A percentile compares a stretch with the other conserved stretches of the same genome.
phyloP scores from a whole-genome alignment of 2,113 vertebrate genomes.

The Microcebus jonahi region DNA sequence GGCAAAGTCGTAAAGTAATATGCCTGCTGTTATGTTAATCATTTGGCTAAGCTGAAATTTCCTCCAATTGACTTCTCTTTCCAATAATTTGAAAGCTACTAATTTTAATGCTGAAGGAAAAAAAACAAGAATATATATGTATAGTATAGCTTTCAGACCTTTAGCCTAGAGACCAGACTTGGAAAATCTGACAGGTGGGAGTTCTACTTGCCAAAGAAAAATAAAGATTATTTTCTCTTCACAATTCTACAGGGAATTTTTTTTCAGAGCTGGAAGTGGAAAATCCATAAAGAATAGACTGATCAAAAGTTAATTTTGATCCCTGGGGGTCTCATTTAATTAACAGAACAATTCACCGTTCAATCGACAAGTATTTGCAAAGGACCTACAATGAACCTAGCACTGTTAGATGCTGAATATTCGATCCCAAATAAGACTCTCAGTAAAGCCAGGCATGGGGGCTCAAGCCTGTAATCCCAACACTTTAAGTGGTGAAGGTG shows the following conservation, averaged over 20 bases:
- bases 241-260: background rate
- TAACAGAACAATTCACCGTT: conserved; percentile 42
- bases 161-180: conserved; percentile 35
- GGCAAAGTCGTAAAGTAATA: conserved; percentile 51
- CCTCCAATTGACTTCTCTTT: conserved; percentile 38
- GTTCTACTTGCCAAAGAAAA: conserved; percentile 22
- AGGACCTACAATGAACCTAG: background rate
- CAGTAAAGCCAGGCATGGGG: too few relatives aligned
- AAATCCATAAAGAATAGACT: conserved; percentile 59
- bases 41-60: conserved; percentile 47
- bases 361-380: conserved; percentile 42
- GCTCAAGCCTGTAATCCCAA: too few relatives aligned
- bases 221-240: conserved; percentile 46
- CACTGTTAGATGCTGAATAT: background rate
- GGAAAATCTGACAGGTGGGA: conserved; percentile 20
- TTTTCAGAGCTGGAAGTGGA: conserved; percentile 37
- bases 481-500: too few relatives aligned
- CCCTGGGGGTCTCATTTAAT: conserved; percentile 22
- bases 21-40: conserved; percentile 64
- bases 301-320: conserved; percentile 58
- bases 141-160: background rate
- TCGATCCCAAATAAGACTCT: background rate
- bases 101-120: conserved; percentile 37
- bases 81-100: conserved; percentile 58
- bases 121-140: background rate